Evolutionary conservation across 2,797 vertebrate genomes (phyloP).

Genomic region (Acanthurus leucopareius): DNA sequence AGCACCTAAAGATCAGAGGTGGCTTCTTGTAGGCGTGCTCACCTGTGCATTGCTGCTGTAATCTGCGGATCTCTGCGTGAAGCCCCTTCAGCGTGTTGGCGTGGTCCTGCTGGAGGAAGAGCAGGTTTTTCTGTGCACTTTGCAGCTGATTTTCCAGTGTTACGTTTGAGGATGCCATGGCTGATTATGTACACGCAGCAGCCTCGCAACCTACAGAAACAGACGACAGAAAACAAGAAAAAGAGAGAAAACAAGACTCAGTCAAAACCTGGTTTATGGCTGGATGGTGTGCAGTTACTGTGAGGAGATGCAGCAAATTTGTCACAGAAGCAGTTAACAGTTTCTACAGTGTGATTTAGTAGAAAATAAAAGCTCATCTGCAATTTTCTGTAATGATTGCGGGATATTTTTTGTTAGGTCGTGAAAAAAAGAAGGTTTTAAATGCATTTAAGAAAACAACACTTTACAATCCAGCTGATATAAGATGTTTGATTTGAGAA

Average conservation of each 20-base stretch:
- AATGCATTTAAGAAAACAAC: no score
- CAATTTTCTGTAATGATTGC: no score
- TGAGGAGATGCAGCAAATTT: no score
- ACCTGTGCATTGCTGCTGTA: constrained; percentile 99
- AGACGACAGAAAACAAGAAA: constrained; percentile 21
- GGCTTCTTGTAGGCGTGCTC: constrained; percentile 15
- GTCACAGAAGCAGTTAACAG: no score
- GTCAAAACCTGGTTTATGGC: no score
- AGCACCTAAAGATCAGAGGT: not conserved
- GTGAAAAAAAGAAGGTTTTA: no score
- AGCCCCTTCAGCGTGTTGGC: constrained; percentile 94
- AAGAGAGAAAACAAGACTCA: constrained; percentile 7
- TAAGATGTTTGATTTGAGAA: no score
- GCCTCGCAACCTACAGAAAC: constrained; percentile 45
- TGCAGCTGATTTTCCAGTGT: constrained; percentile 97
- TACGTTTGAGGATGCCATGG: constrained; percentile 90
- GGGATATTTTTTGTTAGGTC: no score
- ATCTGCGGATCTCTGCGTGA: constrained; percentile 93
- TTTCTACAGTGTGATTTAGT: no score
- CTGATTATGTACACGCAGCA: constrained; percentile 51
- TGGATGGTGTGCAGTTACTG: no score
- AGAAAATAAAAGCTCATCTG: no score
- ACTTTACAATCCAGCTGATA: no score
- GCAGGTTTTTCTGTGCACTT: constrained; percentile 96
- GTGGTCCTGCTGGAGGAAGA: constrained; percentile 98